Evolutionary conservation across 1,140 invertebrate genomes (phyloP), one percentile per base, ranked within the genome.

Genomic region (Stenopsyche tienmushanensis): DNA sequence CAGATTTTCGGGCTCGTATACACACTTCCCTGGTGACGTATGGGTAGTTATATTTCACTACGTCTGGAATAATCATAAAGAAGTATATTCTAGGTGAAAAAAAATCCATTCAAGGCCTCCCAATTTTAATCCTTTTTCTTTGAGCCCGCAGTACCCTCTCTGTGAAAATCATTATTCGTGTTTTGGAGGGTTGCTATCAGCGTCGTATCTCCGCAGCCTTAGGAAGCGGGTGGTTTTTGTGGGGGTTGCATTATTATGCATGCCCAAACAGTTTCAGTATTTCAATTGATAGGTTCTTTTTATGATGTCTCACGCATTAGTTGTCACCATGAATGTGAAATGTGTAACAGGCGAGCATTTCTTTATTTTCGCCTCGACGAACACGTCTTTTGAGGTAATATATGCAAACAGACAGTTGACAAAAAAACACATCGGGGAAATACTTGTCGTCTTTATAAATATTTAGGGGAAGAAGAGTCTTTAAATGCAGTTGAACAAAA

Each of bases 231-330:
- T n/a, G n/a, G n/a, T n/a, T n/a, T 7, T 15, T 42, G 29, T 15
- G 42, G 39, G 26, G 21, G 23, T 44, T 47, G 57, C 41, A 60
- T 60, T 42, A 60, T 60, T 60, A 60, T 47, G 41, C 34, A 60
- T 21, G 57, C 13, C 44, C 24, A 25, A 60, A 44, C 44, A 24
- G 23, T 3, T 60, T 21, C 21, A 23, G 41, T 47, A 60, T 60
- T 60, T 60, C 41, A 60, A 39, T 42, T 60, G 39, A 60, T 24
- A 23, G 15, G 47, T 60, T 60, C 57, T 24, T 60, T 60, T 60
- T 39, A 60, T 60, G 44, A 21, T n/a, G 41, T 24, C 23, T 45
- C 42, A 60, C 41, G 57, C 44, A 26, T 24, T 25, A 18, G 24
- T 44, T 47, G 41, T 21, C 57, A 24, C 17, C 57, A 7, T 9